These are phyloP conservation scores for Paralvinella palmiformis DNA, from an alignment of 1,140 invertebrate species.

Conservation along the genomic window DNA sequence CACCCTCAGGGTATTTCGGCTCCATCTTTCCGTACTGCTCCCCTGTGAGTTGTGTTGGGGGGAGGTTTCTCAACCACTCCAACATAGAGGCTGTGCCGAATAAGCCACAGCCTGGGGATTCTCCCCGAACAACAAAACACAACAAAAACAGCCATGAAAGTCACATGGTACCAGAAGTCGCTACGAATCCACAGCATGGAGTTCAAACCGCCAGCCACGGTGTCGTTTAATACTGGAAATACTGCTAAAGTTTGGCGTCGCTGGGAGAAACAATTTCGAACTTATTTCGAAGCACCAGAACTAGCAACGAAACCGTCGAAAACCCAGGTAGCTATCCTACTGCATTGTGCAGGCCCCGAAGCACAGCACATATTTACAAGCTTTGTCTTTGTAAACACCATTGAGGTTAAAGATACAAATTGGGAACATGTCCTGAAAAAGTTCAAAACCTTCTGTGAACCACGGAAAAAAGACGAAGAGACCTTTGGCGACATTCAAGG, in stretches of 20 bases:
- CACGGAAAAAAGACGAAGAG: slow-evolving; percentile 1
- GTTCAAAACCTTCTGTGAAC: not conserved
- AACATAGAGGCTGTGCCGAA: no score
- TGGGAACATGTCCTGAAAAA: slow-evolving; percentile 1
- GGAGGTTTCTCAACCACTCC: no score
- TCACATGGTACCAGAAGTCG: no score
- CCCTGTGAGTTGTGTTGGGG: no score
- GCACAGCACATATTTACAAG: not conserved
- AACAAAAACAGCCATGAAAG: no score
- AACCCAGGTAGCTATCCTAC: not conserved
- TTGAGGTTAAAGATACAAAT: not conserved
- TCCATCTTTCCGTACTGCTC: no score
- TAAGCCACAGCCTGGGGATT: no score
- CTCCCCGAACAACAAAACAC: no score
- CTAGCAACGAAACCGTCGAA: not conserved
- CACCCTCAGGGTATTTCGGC: no score
- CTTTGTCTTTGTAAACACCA: not conserved
- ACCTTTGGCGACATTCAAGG: slow-evolving; percentile 34
- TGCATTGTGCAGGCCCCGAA: not conserved
- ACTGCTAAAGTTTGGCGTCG: not conserved
- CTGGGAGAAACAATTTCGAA: not conserved
- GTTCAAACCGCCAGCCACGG: no score
- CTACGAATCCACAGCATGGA: no score
- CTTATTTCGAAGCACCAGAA: not conserved
- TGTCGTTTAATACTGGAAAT: no score